Evolutionary conservation across 1,140 invertebrate species (phyloP).

Genomic region (Drosophila nigromelanica): DNA sequence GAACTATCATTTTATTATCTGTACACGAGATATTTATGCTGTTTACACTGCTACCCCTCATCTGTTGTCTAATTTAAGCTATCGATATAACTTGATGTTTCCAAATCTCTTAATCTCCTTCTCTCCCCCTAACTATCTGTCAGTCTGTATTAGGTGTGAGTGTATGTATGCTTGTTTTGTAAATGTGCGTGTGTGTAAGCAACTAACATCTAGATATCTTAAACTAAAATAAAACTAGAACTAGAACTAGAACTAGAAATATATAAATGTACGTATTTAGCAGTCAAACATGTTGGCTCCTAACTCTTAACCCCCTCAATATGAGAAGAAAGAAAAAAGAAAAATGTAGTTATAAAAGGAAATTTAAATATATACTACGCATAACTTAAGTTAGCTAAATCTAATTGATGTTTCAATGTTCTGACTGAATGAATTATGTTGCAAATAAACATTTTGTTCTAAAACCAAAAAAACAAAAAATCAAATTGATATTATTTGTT

Average conservation of each 20-base stretch:
- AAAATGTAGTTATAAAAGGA: constrained; percentile 35
- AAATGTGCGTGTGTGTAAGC: constrained; percentile 36
- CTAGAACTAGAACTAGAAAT: constrained; percentile 35
- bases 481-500: constrained; percentile 25
- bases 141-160: constrained; percentile 55
- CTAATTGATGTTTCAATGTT: constrained; percentile 78
- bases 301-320: constrained; percentile 40
- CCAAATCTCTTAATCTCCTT: constrained; percentile 11
- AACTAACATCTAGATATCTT: constrained; percentile 46
- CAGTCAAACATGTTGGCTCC: constrained; percentile 39
- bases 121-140: constrained; percentile 23
- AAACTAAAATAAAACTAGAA: constrained; percentile 34
- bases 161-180: constrained; percentile 36
- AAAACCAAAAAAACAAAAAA: constrained; percentile 32
- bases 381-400: constrained; percentile 70
- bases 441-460: constrained; percentile 74
- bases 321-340: constrained; percentile 29
- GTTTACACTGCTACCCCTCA: background rate
- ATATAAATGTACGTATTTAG: constrained; percentile 44
- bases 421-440: constrained; percentile 78
- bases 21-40: constrained; percentile 29
- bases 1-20: constrained; percentile 15
- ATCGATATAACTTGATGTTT: constrained; percentile 58
- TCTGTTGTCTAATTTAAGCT: constrained; percentile 49
- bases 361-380: constrained; percentile 10